Evolutionary conservation across 1,140 invertebrate species (phyloP).

Genomic region (Drosophila baimaii): DNA sequence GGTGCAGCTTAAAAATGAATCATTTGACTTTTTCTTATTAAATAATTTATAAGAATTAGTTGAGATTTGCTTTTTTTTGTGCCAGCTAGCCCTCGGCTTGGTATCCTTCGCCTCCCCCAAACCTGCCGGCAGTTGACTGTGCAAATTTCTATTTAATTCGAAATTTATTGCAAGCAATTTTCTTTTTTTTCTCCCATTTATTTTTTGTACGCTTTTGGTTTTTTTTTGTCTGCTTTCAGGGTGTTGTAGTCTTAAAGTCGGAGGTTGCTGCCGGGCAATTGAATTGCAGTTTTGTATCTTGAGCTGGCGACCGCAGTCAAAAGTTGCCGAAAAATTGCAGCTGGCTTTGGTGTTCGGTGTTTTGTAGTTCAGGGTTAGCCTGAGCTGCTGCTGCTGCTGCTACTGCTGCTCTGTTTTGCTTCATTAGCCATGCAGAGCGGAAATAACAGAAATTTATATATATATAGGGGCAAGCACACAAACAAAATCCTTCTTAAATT

Average conservation of each 20-base stretch:
- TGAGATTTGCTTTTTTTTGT: conserved; percentile 80
- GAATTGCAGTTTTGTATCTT: conserved; percentile 47
- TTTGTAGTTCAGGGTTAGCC: conserved; percentile 28
- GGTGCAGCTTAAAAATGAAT: conserved; percentile 82
- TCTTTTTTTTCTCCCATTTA: conserved; percentile 16
- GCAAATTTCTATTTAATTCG: conserved; percentile 82
- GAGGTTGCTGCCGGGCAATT: conserved; percentile 37
- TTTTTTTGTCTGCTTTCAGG: conserved; percentile 11
- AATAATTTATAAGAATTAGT: conserved; percentile 84
- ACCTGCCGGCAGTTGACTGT: conserved; percentile 44
- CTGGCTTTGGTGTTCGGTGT: conserved; percentile 8
- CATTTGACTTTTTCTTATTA: conserved; percentile 83
- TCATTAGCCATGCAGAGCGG: conserved; percentile 59
- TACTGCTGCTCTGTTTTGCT: conserved; percentile 43
- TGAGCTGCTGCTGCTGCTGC: conserved; percentile 4
- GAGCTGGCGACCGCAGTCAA: conserved; percentile 29
- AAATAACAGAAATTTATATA: conserved; percentile 39
- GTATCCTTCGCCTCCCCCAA: conserved; percentile 7
- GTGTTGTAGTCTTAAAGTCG: conserved; percentile 45
- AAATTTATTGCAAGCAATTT: conserved; percentile 80
- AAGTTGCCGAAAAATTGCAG: conserved; percentile 36
- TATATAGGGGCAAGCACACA: conserved; percentile 13
- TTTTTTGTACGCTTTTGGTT: conserved; percentile 8
- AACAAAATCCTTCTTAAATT: conserved; percentile 48
- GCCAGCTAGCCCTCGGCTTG: conserved; percentile 20